phyloP scores from a whole-genome alignment of 2,113 vertebrate species.

The Casuarius casuarius region DNA sequence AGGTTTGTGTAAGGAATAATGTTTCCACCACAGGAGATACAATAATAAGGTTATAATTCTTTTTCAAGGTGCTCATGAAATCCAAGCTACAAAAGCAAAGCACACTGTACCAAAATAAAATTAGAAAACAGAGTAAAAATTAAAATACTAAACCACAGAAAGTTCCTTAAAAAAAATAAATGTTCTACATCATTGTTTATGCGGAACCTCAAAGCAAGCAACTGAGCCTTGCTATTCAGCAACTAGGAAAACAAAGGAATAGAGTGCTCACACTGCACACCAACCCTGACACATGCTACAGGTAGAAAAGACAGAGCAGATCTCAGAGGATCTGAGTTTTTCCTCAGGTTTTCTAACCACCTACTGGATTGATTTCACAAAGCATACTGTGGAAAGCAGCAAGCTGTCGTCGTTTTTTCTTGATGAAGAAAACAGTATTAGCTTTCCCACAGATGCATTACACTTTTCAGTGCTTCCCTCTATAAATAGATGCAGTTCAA shows the following conservation, averaged over 20 bases:
- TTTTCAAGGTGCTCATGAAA: not conserved
- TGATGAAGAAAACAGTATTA: not conserved
- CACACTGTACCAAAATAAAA: not conserved
- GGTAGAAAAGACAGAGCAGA: not conserved
- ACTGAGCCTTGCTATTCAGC: not conserved
- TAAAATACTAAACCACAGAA: not conserved
- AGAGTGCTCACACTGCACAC: not conserved
- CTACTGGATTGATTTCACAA: not conserved
- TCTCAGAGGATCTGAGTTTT: not conserved
- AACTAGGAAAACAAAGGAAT: not conserved
- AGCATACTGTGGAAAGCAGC: not conserved
- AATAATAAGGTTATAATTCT: not conserved
- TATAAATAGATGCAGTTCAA: not conserved
- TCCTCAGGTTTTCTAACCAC: not conserved
- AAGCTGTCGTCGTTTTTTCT: not conserved
- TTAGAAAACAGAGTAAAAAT: not conserved
- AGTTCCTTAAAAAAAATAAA: not conserved
- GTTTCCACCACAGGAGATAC: not conserved
- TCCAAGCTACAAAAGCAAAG: not conserved
- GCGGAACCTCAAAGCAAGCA: not conserved
- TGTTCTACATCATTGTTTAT: not conserved
- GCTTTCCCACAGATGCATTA: not conserved
- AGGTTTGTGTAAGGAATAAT: not conserved
- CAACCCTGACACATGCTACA: accelerated
- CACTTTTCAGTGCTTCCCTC: not conserved